Conservation (phyloP, 2,888 invertebrate genomes). For the Mechanitis messenoides region DNA sequence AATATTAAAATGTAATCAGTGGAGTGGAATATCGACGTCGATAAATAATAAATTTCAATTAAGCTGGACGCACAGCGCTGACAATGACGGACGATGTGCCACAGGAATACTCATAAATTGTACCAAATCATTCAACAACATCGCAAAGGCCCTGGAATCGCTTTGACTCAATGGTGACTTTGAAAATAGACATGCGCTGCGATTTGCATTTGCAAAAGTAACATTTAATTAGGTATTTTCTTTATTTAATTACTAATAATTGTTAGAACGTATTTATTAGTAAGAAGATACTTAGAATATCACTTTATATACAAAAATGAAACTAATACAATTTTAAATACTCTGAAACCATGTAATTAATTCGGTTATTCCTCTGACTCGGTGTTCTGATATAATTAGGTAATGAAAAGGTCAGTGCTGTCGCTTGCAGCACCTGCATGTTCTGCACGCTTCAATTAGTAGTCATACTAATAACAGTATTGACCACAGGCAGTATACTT, state of each 20-base stretch:
- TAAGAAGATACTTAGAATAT: too few relatives aligned
- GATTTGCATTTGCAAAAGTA: too few relatives aligned
- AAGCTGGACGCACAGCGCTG: constrained; percentile 26
- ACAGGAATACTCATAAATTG: constrained; percentile 29
- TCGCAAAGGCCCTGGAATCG: constrained; percentile 10
- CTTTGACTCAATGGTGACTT: background rate
- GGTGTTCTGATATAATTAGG: background rate
- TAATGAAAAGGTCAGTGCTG: background rate
- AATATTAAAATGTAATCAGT: background rate
- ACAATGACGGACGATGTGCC: constrained; percentile 32
- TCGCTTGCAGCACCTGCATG: background rate
- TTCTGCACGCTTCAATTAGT: background rate
- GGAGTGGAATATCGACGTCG: constrained; percentile 17
- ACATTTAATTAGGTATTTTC: too few relatives aligned
- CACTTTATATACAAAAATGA: too few relatives aligned
- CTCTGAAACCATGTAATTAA: background rate
- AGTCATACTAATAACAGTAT: constrained; percentile 1
- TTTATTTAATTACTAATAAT: too few relatives aligned
- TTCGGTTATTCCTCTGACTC: background rate
- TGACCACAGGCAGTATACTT: background rate
- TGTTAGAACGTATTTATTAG: too few relatives aligned
- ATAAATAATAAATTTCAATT: constrained; percentile 37
- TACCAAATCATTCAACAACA: constrained; percentile 22
- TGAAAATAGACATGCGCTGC: background rate
- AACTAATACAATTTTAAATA: too few relatives aligned